Conservation (phyloP, 2,888 invertebrate genomes). For the Drosophila sordidapex region DNA sequence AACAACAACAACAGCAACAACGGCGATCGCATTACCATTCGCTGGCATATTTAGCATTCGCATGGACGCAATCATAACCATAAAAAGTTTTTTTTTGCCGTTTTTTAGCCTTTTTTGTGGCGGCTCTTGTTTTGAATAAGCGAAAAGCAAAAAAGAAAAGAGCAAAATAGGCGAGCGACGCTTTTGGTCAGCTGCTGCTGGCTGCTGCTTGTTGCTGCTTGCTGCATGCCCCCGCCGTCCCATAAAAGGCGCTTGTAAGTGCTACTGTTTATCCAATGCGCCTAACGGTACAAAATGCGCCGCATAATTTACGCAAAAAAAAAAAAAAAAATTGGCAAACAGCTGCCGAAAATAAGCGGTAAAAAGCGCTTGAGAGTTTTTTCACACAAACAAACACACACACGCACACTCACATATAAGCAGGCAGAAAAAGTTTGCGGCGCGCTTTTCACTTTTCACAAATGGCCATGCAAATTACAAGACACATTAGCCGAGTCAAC, state of each 20-base stretch:
- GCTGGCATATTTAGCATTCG: constrained; percentile 79
- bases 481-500: constrained; percentile 73
- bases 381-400: constrained; percentile 14
- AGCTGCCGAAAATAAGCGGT: constrained; percentile 48
- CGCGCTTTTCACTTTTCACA: constrained; percentile 75
- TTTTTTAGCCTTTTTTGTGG: constrained; percentile 21
- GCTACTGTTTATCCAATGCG: constrained; percentile 72
- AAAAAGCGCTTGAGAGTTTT: constrained; percentile 28
- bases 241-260: constrained; percentile 77
- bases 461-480: constrained; percentile 78
- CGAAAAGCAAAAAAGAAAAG: constrained; percentile 15
- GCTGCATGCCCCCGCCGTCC: constrained; percentile 31
- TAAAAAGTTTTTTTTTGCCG: constrained; percentile 62
- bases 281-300: constrained; percentile 76
- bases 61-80: constrained; percentile 78
- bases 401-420: background rate
- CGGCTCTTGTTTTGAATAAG: constrained; percentile 51
- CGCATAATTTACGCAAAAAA: constrained; percentile 78
- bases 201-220: constrained; percentile 6
- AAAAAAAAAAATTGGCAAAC: constrained; percentile 31
- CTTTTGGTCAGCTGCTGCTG: constrained; percentile 60
- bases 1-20: constrained; percentile 19
- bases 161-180: constrained; percentile 43
- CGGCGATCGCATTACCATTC: constrained; percentile 68
- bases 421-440: constrained; percentile 37